Conservation (phyloP, 2,797 vertebrate genomes). For the Lindbergichthys nudifrons region DNA sequence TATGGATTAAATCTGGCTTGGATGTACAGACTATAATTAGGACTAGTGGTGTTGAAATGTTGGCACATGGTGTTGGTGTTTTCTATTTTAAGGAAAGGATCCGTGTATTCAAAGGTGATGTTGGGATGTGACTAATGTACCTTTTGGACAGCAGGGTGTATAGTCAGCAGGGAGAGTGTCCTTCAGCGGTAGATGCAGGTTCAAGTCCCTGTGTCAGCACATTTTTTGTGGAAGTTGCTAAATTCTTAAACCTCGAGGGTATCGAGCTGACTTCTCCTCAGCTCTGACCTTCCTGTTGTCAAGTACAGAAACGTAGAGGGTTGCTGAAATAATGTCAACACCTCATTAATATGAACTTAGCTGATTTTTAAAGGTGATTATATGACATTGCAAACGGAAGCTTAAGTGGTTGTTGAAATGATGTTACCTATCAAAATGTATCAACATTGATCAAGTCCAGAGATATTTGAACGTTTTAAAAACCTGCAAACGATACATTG, state of each 20-base stretch:
- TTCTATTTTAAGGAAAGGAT: conserved; percentile 27
- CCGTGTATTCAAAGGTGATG: conserved; percentile 10
- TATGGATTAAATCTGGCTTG: background rate
- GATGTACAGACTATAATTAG: background rate
- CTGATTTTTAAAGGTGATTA: background rate
- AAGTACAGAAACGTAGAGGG: background rate
- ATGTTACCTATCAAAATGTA: background rate
- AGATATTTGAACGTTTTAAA: background rate
- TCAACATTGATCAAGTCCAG: background rate
- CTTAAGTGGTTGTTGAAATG: background rate
- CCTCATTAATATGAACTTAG: background rate
- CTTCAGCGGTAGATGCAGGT: conserved; percentile 42
- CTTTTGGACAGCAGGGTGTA: conserved; percentile 34
- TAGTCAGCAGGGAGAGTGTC: conserved; percentile 46
- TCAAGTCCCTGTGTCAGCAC: conserved; percentile 45
- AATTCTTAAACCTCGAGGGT: conserved; percentile 20
- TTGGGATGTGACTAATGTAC: conserved; percentile 43
- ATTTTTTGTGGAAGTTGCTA: conserved; percentile 31
- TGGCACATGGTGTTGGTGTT: background rate
- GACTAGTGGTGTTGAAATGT: background rate
- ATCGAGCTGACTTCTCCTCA: conserved; percentile 9
- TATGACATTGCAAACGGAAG: background rate
- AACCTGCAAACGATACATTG: background rate
- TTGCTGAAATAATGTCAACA: background rate
- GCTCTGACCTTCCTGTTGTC: conserved; percentile 15